A percentile compares a stretch with the other conserved stretches of the same genome.
Evolutionary conservation across 2,113 vertebrate species (phyloP).

Genomic region (Bothrops jararaca): DNA sequence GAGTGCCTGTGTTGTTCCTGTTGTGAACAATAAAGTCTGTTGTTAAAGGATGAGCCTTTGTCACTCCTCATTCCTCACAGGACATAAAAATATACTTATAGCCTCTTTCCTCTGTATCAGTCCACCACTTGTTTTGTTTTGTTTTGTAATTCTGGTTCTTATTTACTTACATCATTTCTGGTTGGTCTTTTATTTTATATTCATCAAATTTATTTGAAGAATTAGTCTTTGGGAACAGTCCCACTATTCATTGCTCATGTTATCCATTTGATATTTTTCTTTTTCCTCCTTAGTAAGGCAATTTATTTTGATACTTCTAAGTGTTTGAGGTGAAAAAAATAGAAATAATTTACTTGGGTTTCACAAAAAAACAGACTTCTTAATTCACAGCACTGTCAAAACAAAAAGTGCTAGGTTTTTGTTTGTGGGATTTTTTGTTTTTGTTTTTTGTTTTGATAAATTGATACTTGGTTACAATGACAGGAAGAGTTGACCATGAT

Average conservation of each 20-base stretch:
- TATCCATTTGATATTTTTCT: neutral
- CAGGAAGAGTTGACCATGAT: neutral
- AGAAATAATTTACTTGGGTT: neutral
- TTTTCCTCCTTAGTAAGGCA: neutral
- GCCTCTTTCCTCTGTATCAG: neutral
- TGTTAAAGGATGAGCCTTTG: no score
- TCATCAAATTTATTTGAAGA: neutral
- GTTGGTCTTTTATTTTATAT: neutral
- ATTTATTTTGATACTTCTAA: neutral
- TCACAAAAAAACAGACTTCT: neutral
- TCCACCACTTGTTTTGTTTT: neutral
- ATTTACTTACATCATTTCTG: neutral
- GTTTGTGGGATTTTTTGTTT: no score
- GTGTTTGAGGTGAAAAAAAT: neutral
- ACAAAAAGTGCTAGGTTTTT: neutral
- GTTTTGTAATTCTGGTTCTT: neutral
- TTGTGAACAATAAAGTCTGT: no score
- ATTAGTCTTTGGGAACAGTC: neutral
- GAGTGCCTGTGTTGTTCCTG: no score
- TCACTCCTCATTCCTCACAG: no score
- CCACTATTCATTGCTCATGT: neutral
- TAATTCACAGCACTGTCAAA: neutral
- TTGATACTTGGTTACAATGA: neutral
- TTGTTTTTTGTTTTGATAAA: no score
- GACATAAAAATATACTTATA: no score